Evolutionary conservation across 2,888 invertebrate genomes (phyloP), one percentile per base, ranked within the genome.

Genomic region (Apotomis turbidana): DNA sequence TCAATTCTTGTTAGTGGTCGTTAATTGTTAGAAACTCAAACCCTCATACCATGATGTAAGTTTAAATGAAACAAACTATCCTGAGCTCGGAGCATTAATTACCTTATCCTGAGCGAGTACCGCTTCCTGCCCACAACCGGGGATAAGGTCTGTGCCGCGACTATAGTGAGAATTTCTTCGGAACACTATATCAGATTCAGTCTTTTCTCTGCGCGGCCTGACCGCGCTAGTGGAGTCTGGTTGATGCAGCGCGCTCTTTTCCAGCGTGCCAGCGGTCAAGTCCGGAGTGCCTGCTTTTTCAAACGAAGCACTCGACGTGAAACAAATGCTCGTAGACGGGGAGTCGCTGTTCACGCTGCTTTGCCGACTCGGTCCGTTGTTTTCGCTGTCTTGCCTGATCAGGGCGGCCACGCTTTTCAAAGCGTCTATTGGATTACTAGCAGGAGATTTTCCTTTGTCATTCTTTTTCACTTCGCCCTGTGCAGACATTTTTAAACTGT

Each of bases 121-220:
- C 93, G 92, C 93, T 91, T 93, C 93, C 93, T 93, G 93, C 91
- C 93, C 93, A 87, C 80, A 75, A 77, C 86, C 87, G 80, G 90
- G 81, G 82, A 89, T 80, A 76, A 90, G 84, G 79, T 92, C 91
- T 78, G 89, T 83, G 83, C 91, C 90, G 79, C 90, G 90, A 78
- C 86, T 92, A 83, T 88, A 90, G 80, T 90, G 89, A 55, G 92
- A 92, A 84, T 89, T 91, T 82, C 92, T 95, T 82, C 96, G 94
- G 85, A 97, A 95, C 81, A 97, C 96, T 86, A 97, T 97, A 89
- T 97, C 97, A 74, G 97, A 97, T 93, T 97, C 97, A 84, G 97
- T 97, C 94, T 97, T 97, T 95, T 97, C 97, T 82, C 97, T 94
- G 83, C 97, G 95, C 66, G 97, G 97, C 82, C 95, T 94, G 79